Base-by-base conservation (phyloP, 2,113 vertebrate species). In the Lasiurus cinereus region DNA sequence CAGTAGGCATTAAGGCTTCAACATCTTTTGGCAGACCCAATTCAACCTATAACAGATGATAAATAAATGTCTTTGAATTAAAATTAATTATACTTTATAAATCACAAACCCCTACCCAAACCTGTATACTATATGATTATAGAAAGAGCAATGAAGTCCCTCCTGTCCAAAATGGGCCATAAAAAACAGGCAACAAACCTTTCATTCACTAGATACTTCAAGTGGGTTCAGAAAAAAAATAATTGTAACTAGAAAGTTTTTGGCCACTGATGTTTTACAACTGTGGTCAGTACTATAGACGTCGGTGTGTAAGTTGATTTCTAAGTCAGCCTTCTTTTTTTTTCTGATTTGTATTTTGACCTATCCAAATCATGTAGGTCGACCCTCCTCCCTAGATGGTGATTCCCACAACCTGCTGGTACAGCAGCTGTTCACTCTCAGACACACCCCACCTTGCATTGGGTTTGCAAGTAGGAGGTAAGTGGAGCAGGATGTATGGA, bases 401-500 rank as follows among this genome's bases (percentile, higher is more conserved):
- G 15, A 77, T 64, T 91, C 62, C 93, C 69, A 95, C 59, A 72
- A 27, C 56, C 14, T 80, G 76, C 90, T 94, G 43, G 50, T 50
- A 64, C 33, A 83, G 64, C 67, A 93, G 33, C 21, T 94, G n/a
- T n/a, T 92, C n/a, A 2, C 22, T 72, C 36, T 90, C 4, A 31
- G 77, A 67, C 46, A 76, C 36, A 8, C 27, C 33, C 73, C 5
- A 39, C 48, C 43, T 27, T 62, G 1, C 29, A 36, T 31, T 79
- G 29, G 6, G 22, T 82, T 64, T 36, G 2, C 48, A 84, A 46
- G n/a, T 62, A 48, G 72, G 5, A 77, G 43, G 52, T 54, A 70
- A 43, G 14, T 33, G 43, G 56, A 52, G 10, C 50, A 59, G 31
- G 18, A 39, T 43, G 5, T 6, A 11, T 14, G 13, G 21, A 2